Conservation (phyloP, 1,140 invertebrate species). For the Matsumurasca onukii region DNA sequence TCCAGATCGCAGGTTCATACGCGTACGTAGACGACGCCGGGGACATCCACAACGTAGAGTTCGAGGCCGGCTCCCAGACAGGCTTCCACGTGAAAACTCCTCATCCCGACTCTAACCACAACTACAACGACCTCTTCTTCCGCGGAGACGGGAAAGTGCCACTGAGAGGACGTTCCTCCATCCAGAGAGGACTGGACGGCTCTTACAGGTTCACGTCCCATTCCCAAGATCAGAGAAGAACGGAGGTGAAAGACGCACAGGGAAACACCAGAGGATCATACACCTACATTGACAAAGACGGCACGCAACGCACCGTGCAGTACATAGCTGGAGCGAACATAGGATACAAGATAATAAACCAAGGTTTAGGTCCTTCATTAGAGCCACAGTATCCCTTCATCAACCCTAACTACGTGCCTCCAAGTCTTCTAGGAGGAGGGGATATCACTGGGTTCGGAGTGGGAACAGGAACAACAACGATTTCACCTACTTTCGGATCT, state of each 20-base stretch:
- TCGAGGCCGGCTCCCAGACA: constrained; percentile 66
- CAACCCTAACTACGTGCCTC: constrained; percentile 30
- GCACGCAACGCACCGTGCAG: constrained; percentile 66
- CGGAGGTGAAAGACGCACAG: constrained; percentile 65
- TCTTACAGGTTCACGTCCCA: constrained; percentile 67
- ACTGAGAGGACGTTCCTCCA: constrained; percentile 58
- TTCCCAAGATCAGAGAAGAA: constrained; percentile 67
- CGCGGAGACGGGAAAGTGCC: constrained; percentile 49
- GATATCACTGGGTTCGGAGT: not conserved
- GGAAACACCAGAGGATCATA: constrained; percentile 70
- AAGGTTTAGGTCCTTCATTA: constrained; percentile 55
- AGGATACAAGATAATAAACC: constrained; percentile 68
- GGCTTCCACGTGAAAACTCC: constrained; percentile 70
- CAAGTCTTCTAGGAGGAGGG: not conserved
- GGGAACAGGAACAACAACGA: not conserved
- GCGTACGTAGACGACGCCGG: constrained; percentile 69
- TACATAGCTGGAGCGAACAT: constrained; percentile 74
- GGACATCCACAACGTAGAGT: constrained; percentile 67
- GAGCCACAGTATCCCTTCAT: constrained; percentile 40
- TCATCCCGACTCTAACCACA: constrained; percentile 58
- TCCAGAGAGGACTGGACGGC: constrained; percentile 60
- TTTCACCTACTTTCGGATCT: not conserved
- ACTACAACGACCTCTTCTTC: constrained; percentile 51
- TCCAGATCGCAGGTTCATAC: constrained; percentile 54
- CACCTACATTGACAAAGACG: constrained; percentile 72